phyloP scores from a whole-genome alignment of 2,797 vertebrate species.

The Crocodylus rhombifer region DNA sequence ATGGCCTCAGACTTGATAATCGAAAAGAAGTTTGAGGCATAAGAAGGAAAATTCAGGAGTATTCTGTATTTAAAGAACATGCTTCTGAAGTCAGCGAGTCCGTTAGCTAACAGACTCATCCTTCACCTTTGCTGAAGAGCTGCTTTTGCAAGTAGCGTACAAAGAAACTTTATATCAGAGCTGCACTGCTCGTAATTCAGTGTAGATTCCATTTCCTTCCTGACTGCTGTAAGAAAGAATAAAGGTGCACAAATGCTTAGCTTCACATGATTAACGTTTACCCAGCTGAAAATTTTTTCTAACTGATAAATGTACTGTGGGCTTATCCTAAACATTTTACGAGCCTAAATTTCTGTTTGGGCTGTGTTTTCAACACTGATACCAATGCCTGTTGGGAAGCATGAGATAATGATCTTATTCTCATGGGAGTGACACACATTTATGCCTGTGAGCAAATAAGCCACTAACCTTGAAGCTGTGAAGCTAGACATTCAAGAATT shows the following conservation, averaged over 20 bases:
- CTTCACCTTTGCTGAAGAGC: conserved; percentile 32
- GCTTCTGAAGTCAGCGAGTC: conserved; percentile 22
- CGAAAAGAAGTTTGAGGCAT: not conserved
- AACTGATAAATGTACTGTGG: conserved; percentile 78
- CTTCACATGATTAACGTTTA: conserved; percentile 85
- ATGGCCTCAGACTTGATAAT: not conserved
- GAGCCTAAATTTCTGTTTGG: conserved; percentile 81
- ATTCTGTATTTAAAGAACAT: not conserved
- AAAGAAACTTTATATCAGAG: conserved; percentile 28
- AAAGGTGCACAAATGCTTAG: conserved; percentile 85
- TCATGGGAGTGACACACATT: conserved; percentile 84
- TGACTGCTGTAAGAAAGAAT: conserved; percentile 86
- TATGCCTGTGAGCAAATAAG: conserved; percentile 82
- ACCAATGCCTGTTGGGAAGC: conserved; percentile 85
- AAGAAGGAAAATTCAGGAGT: not conserved
- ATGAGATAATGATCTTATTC: conserved; percentile 83
- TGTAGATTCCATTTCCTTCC: conserved; percentile 72
- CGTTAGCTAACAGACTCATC: not conserved
- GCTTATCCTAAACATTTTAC: conserved; percentile 78
- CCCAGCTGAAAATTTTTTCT: conserved; percentile 78
- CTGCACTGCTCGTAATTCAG: conserved; percentile 66
- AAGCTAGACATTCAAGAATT: conserved; percentile 76
- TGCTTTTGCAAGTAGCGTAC: conserved; percentile 1
- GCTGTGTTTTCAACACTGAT: conserved; percentile 81
- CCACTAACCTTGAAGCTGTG: conserved; percentile 79